Base-by-base conservation (phyloP, 2,797 vertebrate genomes). In the Sibirionetta formosa region DNA sequence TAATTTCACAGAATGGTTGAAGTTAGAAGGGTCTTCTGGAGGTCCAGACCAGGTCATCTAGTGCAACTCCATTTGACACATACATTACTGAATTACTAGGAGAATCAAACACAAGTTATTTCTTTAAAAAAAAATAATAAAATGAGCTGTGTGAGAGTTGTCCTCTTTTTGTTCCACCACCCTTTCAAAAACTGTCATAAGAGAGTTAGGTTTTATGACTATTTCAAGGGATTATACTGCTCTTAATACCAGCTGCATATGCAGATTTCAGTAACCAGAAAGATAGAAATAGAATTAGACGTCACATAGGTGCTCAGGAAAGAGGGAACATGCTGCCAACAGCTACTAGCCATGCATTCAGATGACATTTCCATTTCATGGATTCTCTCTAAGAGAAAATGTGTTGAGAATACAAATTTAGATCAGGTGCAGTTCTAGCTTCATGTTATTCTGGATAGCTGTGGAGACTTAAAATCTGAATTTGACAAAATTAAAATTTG, bases 401-500 rank as follows among this genome's bases (percentile, higher is more conserved):
- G 60, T 38, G 22, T 82, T 73, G 27, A 87, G 50, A 69, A 87
- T 75, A 89, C 48, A 60, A 29, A n/a, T 86, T 90, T 86, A 15
- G 82, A 68, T 86, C 31, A 51, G 38, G 65, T 53, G 6, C 57
- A 38, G 16, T 50, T 80, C 65, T 61, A 90, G 48, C 29, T 89
- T 81, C 1, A 0, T 73, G 40, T 65, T 91, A 24, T 50, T 93
- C 71, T 93, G 51, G 51, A 57, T 84, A 48, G 60, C 33, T 77
- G 31, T 82, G 70, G 63, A 92, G 46, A 85, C 64, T 51, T 23
- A 51, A 56, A 69, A 15, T 63, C 72, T 93, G 76, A 83, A 91
- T 89, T 81, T 65, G 79, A 70, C 68, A 89, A 92, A 95, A 88
- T 29, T 16, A 75, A 26, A 72, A 93, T 86, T 94, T 76, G 9